A percentile compares a stretch with the other conserved stretches of the same genome.
phyloP scores from a whole-genome alignment of 2,113 vertebrate genomes.

The Thalassarche chlororhynchos region DNA sequence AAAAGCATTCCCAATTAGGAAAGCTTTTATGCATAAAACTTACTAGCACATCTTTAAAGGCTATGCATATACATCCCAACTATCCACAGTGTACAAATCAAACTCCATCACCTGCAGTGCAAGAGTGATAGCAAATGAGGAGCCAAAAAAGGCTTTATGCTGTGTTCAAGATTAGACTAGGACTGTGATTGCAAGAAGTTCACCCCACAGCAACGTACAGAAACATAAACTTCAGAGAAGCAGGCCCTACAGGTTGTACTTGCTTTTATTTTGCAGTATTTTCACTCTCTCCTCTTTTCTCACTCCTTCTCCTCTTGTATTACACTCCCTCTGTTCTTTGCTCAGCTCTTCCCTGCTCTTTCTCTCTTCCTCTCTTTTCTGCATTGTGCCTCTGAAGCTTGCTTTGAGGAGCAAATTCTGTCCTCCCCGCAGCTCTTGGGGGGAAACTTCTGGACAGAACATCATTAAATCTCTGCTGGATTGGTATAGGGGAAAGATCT shows the following conservation, averaged over 20 bases:
- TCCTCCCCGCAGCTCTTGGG: not conserved
- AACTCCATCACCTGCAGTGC: not conserved
- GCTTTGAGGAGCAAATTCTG: constrained; percentile 24
- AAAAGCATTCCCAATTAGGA: not conserved
- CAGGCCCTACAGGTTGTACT: not conserved
- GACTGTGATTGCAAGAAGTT: not conserved
- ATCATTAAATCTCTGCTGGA: constrained; percentile 45
- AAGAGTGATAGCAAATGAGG: not conserved
- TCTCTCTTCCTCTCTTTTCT: not conserved
- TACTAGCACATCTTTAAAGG: not conserved
- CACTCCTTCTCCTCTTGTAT: not conserved
- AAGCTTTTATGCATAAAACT: not conserved
- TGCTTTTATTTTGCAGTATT: not conserved
- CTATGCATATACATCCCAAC: not conserved
- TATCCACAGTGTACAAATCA: not conserved
- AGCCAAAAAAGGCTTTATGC: not conserved
- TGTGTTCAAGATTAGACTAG: not conserved
- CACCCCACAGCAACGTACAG: not conserved
- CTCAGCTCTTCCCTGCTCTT: not conserved
- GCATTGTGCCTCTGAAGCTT: not conserved
- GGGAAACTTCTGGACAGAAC: not conserved
- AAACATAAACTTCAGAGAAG: not conserved
- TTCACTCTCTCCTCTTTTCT: not conserved
- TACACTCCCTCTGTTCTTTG: not conserved
- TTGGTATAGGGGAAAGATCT: not conserved